Evolutionary conservation across 2,797 vertebrate genomes (phyloP).

Genomic region (Podarcis siculus): DNA sequence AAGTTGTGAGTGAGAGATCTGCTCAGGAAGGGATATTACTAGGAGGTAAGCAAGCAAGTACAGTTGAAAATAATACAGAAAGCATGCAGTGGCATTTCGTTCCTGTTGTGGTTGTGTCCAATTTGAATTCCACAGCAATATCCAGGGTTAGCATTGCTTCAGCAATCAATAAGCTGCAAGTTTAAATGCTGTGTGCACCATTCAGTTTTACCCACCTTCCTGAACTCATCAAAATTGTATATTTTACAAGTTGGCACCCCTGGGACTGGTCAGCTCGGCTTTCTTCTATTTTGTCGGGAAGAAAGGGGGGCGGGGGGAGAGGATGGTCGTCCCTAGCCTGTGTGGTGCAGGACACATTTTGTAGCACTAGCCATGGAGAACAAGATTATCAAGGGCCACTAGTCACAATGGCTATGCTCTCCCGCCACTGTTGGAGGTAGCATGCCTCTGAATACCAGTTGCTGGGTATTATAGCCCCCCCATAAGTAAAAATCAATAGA

Average conservation of each 20-base stretch:
- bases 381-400: no score
- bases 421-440: no score
- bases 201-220: no score
- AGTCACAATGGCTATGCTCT: no score
- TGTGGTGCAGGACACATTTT: not conserved
- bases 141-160: not conserved
- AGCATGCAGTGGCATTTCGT: not conserved
- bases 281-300: not conserved
- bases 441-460: no score
- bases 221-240: no score
- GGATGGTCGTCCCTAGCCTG: not conserved
- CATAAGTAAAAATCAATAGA: no score
- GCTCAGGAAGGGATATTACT: conserved; percentile 16
- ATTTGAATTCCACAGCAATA: not conserved
- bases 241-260: not conserved
- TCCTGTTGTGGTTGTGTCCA: not conserved
- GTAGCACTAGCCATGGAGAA: not conserved
- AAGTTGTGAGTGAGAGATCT: conserved; percentile 48
- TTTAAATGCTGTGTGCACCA: not conserved
- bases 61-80: not conserved
- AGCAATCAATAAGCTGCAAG: not conserved
- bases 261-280: not conserved
- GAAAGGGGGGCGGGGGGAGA: not conserved
- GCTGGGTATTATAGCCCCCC: no score
- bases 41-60: conserved; percentile 63